These are phyloP conservation scores for Hydriomena furcata DNA, from an alignment of 2,888 invertebrate species.

Conservation along the genomic window DNA sequence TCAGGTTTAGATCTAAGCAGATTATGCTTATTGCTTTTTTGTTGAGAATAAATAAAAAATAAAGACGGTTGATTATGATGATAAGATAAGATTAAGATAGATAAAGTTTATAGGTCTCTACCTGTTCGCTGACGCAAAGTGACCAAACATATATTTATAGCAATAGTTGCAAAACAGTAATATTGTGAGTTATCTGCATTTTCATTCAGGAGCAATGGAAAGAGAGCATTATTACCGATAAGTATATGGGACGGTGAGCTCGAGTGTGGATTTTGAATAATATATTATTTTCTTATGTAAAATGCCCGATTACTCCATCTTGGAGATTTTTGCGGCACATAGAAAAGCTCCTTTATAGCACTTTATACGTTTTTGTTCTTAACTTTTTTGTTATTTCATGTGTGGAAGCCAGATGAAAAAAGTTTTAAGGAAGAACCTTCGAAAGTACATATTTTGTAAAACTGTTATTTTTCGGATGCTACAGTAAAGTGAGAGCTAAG, in stretches of 20 bases:
- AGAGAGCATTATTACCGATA: slow-evolving; percentile 77
- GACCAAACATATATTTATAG: too few species aligned
- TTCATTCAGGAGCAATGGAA: slow-evolving; percentile 41
- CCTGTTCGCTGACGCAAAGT: too few species aligned
- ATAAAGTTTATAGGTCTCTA: too few species aligned
- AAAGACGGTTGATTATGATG: too few species aligned
- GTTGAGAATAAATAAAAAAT: too few species aligned
- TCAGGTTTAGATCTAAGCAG: too few species aligned
- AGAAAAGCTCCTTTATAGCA: slow-evolving; percentile 75
- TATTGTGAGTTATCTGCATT: slow-evolving; percentile 31
- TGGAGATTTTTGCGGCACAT: slow-evolving; percentile 74
- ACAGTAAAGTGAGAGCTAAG: not conserved
- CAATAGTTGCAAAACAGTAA: not conserved
- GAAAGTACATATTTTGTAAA: not conserved
- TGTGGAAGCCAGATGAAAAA: slow-evolving; percentile 31
- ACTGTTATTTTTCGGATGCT: not conserved
- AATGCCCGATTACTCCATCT: slow-evolving; percentile 81
- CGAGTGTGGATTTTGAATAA: slow-evolving; percentile 80
- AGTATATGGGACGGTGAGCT: slow-evolving; percentile 72
- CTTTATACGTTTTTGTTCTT: slow-evolving; percentile 77
- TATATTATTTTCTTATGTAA: slow-evolving; percentile 83
- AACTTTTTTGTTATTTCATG: slow-evolving; percentile 62
- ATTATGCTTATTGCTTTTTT: too few species aligned
- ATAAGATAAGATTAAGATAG: too few species aligned
- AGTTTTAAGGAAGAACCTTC: slow-evolving; percentile 9